Evolutionary conservation across 2,888 invertebrate genomes (phyloP), one percentile per base, ranked within the genome.

Genomic region (Plagodis dolabraria): DNA sequence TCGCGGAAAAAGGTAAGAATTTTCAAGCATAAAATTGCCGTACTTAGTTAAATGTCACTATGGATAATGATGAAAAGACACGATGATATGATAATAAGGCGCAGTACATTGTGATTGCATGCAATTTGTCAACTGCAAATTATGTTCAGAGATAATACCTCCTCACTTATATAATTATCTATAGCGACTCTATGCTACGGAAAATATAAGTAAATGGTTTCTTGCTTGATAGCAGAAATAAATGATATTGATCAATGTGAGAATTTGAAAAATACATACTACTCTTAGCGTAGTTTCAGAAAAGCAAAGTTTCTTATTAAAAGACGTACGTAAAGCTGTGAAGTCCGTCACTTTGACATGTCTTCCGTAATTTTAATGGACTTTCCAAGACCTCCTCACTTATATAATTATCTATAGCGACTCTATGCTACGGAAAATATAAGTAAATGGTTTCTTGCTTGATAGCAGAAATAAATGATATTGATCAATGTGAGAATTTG

Each of bases 331-430:
- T 71, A 74, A 77, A 74, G 68, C 66, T 70, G 71, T 75, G 71
- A 69, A 59, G 53, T 66, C 65, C 54, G 64, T 65, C 74, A 63
- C 70, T 60, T 59, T 60, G 52, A 54, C 52, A 64, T 58, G 65
- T 47, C 48, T 57, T 56, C 65, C 63, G 79, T 83, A 84, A 83
- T 87, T 83, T 80, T 82, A 86, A 87, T 85, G 79, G 77, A 77
- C 63, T 77, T 80, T 78, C 75, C 76, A 73, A 77, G 74, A 73
- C 72, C 6, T 43, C 12, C 4, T 6, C 6, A 6, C 10, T 40
- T 7, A 40, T 40, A 40, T 40, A 8, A 10, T 40, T 40, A 40
- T 10, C 40, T 40, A 10, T 10, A 2, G 40, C 5, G 40, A 40
- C 10, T 10, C 40, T 5, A 10, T 2, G 40, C 40, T 5, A 10